Base-by-base conservation (phyloP, 2,888 invertebrate genomes). In the Teinopalpus imperialis region DNA sequence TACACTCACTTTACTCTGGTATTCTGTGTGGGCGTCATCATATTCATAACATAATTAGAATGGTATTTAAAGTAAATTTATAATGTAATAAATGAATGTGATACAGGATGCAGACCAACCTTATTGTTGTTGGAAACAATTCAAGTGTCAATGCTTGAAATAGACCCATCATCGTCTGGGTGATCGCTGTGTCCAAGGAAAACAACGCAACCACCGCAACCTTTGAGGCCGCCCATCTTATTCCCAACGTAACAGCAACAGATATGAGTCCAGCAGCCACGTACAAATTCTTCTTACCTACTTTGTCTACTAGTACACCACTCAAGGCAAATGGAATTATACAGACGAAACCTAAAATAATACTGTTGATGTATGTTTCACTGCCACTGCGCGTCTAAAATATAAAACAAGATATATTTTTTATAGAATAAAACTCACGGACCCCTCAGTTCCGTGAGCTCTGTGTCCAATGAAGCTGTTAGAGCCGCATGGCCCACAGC, bases 341-440 rank as follows among this genome's bases (percentile, higher is more conserved):
- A 9, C 40, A 40, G 23, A 78, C 56, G 43, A 72, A 61, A 0
- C 81, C 81, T 6, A 81, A 52, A 8, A 81, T 77, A 1, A 81
- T 72, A 26, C 73, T 80, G 64, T 81, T 81, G 8, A 80, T 74
- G 42, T 81, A 82, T 0, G 82, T 82, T 36, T 78, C 75, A 1
- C 66, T 52, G 0, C 82, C 82, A 26, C 77, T 80, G 53, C 57
- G 66, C 3, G 57, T 59, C 82, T 82, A 72, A 35, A 66, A 36
- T 6, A 27, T 6, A 13, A 26, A 10, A 10, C 4, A 10, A 3
- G 12, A 10, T 31, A n/a, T n/a, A n/a, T n/a, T n/a, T n/a, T n/a
- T n/a, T n/a, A n/a, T n/a, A n/a, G n/a, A n/a, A n/a, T n/a, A n/a
- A n/a, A n/a, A n/a, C n/a, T n/a, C n/a, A n/a, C n/a, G n/a, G n/a